phyloP scores from a whole-genome alignment of 2,888 invertebrate species.

The Megamerina dolium region DNA sequence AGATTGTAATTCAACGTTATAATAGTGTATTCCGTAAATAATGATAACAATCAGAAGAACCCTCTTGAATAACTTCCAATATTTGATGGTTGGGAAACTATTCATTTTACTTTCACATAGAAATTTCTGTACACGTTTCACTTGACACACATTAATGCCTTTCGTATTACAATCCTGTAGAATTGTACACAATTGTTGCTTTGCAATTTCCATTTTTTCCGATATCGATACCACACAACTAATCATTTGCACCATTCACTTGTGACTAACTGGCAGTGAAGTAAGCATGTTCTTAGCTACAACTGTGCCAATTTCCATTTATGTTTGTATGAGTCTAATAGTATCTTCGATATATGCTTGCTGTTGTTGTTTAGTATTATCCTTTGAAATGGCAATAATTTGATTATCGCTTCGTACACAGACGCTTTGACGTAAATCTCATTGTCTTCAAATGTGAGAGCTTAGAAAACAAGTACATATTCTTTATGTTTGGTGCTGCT shows the following conservation, averaged over 20 bases:
- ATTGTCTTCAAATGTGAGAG: slow-evolving; percentile 1
- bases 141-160: slow-evolving; percentile 14
- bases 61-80: too few relatives aligned
- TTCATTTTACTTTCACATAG: slow-evolving; percentile 17
- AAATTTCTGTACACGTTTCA: slow-evolving; percentile 16
- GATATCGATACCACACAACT: neutral
- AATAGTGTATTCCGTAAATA: slow-evolving; percentile 21
- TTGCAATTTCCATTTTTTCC: slow-evolving; percentile 11
- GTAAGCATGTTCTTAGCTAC: neutral
- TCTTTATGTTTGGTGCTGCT: neutral
- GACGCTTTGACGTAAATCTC: slow-evolving; percentile 15
- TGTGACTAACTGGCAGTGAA: neutral
- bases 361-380: slow-evolving; percentile 7
- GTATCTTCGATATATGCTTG: neutral
- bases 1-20: slow-evolving; percentile 29
- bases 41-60: too few relatives aligned
- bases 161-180: slow-evolving; percentile 20
- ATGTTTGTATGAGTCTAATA: neutral
- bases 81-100: too few relatives aligned
- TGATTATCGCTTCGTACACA: slow-evolving; percentile 34
- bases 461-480: neutral
- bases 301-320: neutral
- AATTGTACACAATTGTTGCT: slow-evolving; percentile 22
- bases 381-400: slow-evolving; percentile 36
- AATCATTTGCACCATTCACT: neutral